Evolutionary conservation across 2,113 vertebrate species (phyloP).

Genomic region (Nestor notabilis): DNA sequence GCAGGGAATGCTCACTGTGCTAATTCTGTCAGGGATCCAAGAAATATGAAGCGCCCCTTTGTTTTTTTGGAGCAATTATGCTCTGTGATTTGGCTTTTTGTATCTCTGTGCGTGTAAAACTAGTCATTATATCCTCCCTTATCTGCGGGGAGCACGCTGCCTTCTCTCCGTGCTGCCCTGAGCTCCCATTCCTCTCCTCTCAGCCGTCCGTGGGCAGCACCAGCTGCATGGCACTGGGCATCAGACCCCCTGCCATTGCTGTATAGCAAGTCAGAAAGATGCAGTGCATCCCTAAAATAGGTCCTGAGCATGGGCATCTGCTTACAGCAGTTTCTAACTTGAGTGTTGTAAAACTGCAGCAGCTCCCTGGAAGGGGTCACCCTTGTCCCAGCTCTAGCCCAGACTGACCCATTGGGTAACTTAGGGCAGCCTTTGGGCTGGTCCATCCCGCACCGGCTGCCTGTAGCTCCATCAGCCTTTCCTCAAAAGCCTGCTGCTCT

Average conservation of each 20-base stretch:
- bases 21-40: constrained; percentile 58
- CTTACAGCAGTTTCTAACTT: neutral
- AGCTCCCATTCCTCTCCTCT: neutral
- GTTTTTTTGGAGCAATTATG: constrained; percentile 46
- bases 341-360: accelerated
- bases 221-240: neutral
- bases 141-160: accelerated
- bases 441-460: neutral
- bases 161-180: neutral
- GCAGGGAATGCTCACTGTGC: neutral
- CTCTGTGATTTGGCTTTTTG: neutral
- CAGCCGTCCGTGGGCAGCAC: neutral
- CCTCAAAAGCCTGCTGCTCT: neutral
- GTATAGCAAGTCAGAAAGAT: accelerated
- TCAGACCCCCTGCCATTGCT: neutral
- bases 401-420: accelerated
- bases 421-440: neutral
- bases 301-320: accelerated
- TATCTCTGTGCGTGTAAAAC: neutral
- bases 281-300: neutral
- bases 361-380: neutral
- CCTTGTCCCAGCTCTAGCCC: neutral
- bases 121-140: neutral
- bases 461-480: neutral
- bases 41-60: constrained; percentile 52